A percentile compares a stretch with the other conserved stretches of the same genome.
Conservation (phyloP, 1,140 invertebrate species). For the Drosophila fuyamai region DNA sequence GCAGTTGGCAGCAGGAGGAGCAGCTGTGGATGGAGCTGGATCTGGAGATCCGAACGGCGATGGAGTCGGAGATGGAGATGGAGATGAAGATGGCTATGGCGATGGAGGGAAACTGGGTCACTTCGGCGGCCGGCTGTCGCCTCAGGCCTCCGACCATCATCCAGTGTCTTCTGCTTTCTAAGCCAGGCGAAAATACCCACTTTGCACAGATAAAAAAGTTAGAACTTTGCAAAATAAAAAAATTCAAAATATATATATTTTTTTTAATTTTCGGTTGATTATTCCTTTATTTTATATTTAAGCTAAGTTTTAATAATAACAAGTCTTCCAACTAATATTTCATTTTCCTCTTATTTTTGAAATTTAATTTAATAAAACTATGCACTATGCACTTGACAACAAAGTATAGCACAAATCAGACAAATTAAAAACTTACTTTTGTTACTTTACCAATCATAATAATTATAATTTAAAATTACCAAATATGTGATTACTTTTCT, state of each 20-base stretch:
- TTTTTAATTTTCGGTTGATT: no score
- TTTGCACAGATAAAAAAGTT: conserved; percentile 6
- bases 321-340: no score
- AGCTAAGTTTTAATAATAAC: no score
- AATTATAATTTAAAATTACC: not conserved
- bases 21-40: conserved; percentile 21
- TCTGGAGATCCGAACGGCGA: conserved; percentile 26
- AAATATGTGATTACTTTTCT: not conserved
- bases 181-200: conserved; percentile 34
- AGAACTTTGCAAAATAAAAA: no score
- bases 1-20: conserved; percentile 6
- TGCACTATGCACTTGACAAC: no score
- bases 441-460: no score
- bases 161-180: conserved; percentile 74
- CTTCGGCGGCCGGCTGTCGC: conserved; percentile 39
- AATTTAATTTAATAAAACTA: no score
- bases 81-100: conserved; percentile 26
- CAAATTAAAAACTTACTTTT: no score
- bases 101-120: conserved; percentile 66
- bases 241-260: no score
- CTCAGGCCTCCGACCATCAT: conserved; percentile 36
- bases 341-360: no score
- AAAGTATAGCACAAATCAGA: no score
- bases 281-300: no score
- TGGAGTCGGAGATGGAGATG: conserved; percentile 34